A percentile compares a stretch with the other conserved stretches of the same genome.
Evolutionary conservation across 2,888 invertebrate genomes (phyloP).

Genomic region (Hydriomena furcata): DNA sequence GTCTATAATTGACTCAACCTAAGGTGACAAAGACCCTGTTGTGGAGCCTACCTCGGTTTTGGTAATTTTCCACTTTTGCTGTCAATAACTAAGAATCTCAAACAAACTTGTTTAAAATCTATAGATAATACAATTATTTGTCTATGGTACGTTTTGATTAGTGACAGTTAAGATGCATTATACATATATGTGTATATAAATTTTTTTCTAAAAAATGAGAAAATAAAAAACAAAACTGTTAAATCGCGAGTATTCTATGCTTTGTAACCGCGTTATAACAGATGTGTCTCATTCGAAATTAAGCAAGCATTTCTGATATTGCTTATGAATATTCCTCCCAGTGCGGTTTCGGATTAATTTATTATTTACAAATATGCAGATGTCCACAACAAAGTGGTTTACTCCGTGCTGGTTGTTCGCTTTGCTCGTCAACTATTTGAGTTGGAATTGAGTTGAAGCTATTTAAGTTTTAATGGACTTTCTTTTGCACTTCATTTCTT

Average conservation of each 20-base stretch:
- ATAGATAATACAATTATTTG: no score
- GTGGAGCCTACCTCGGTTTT: no score
- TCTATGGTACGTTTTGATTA: no score
- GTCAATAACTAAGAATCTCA: no score
- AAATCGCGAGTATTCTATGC: slow-evolving; percentile 11
- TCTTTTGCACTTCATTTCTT: slow-evolving; percentile 2
- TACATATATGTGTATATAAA: no score
- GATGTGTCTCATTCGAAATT: slow-evolving; percentile 44
- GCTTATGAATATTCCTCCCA: slow-evolving; percentile 45
- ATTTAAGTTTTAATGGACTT: slow-evolving; percentile 17
- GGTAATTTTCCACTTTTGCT: no score
- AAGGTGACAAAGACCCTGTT: no score
- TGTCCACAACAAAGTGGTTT: slow-evolving; percentile 31
- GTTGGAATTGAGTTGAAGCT: slow-evolving; percentile 2
- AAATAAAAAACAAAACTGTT: no score
- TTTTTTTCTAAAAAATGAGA: no score
- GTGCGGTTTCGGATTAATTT: slow-evolving; percentile 44
- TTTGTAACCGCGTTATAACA: slow-evolving; percentile 12
- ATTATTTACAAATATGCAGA: slow-evolving; percentile 41
- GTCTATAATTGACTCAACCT: no score
- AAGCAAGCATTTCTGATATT: slow-evolving; percentile 54
- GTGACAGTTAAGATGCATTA: no score
- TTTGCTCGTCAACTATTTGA: slow-evolving; percentile 7
- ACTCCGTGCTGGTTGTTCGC: slow-evolving; percentile 19
- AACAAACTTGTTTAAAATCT: no score